Evolutionary conservation across 1,140 invertebrate species (phyloP).

Genomic region (Caenorhabditis tropicalis): DNA sequence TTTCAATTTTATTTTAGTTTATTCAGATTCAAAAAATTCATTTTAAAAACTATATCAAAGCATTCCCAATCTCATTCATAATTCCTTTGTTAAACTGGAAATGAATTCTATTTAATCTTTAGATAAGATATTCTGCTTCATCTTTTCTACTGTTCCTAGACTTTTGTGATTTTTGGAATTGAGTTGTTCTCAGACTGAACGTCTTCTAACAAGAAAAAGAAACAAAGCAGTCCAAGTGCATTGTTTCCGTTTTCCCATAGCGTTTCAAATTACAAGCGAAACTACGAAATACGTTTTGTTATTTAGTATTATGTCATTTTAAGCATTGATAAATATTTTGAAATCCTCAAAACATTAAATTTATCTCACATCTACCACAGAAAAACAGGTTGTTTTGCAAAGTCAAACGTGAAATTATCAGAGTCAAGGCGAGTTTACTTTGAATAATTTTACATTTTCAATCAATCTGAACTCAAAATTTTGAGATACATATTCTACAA

Average conservation of each 20-base stretch:
- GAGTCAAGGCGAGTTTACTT: too few species aligned
- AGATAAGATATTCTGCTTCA: background rate
- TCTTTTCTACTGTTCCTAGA: background rate
- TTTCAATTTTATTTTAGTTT: background rate
- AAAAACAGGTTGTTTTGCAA: too few species aligned
- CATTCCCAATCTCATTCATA: background rate
- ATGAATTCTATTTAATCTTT: background rate
- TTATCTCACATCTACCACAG: too few species aligned
- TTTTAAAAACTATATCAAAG: too few species aligned
- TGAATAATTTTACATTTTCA: too few species aligned
- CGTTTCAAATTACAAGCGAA: conserved; percentile 29
- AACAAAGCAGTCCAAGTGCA: background rate
- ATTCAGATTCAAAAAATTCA: too few species aligned
- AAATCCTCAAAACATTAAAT: too few species aligned
- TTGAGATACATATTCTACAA: too few species aligned
- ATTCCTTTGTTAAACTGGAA: background rate
- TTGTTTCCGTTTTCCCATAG: background rate
- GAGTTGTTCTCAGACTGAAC: background rate
- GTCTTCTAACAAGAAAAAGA: background rate
- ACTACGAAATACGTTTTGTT: background rate
- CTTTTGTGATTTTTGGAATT: background rate
- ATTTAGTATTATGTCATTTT: background rate
- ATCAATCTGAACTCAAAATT: too few species aligned
- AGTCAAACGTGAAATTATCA: too few species aligned
- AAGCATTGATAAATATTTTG: background rate